Percentiles rank a stretch among this genome's conserved stretches.
phyloP scores from a whole-genome alignment of 2,888 invertebrate genomes.

The Metellina segmentata region DNA sequence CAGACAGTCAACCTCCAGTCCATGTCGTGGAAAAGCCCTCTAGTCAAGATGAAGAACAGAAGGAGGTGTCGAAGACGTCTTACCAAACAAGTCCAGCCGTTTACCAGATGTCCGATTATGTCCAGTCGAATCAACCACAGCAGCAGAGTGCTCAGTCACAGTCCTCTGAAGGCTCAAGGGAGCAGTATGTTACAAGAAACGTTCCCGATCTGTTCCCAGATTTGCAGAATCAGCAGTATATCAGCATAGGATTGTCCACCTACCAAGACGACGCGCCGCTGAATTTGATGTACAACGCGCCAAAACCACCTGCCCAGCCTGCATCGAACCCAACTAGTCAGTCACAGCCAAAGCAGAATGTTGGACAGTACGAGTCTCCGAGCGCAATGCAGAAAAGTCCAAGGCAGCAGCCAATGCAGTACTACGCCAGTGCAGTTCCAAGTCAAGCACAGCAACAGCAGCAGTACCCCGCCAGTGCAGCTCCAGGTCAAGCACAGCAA shows the following conservation, averaged over 20 bases:
- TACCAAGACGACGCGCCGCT: neutral
- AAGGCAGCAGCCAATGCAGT: slow-evolving; percentile 6
- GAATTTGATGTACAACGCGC: neutral
- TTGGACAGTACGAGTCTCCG: neutral
- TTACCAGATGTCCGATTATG: neutral
- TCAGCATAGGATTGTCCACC: slow-evolving; percentile 62
- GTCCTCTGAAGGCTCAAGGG: neutral
- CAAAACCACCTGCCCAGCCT: neutral
- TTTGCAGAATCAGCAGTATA: slow-evolving; percentile 43
- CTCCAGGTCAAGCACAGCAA: neutral
- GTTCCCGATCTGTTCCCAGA: slow-evolving; percentile 5
- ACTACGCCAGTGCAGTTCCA: neutral
- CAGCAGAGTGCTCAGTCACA: neutral
- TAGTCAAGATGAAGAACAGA: neutral
- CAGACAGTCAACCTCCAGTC: slow-evolving; percentile 63
- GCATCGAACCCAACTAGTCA: neutral
- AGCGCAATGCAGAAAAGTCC: slow-evolving; percentile 10
- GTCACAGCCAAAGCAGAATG: neutral
- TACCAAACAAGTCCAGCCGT: slow-evolving; percentile 26
- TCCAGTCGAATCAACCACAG: slow-evolving; percentile 9
- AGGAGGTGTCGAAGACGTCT: neutral
- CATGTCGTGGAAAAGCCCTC: slow-evolving; percentile 60
- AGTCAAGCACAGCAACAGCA: neutral
- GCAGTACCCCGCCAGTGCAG: neutral
- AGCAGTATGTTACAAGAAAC: neutral